Conservation (phyloP, 2,888 invertebrate species). For the Lithophane semibrunnea region DNA sequence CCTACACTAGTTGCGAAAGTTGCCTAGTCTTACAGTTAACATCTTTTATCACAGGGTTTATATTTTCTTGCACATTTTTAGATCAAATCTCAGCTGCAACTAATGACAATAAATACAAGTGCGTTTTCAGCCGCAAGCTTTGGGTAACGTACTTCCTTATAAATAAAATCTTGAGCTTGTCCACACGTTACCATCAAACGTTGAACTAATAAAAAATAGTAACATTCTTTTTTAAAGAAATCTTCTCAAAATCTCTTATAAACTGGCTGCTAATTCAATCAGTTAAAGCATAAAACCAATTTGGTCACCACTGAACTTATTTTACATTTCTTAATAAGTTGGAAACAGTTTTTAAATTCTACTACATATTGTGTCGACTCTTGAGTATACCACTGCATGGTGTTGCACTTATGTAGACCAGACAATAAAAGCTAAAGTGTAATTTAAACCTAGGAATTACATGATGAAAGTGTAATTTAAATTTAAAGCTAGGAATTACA, state of each 20-base stretch:
- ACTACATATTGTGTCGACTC: not conserved
- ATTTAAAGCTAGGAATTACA: not conserved
- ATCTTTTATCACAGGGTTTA: conserved; percentile 31
- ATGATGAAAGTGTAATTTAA: not conserved
- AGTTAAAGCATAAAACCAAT: not conserved
- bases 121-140: not conserved
- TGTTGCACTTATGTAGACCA: not conserved
- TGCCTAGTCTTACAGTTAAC: conserved; percentile 11
- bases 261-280: not conserved
- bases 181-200: not conserved
- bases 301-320: not conserved
- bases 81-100: conserved; percentile 11
- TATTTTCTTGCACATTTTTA: conserved; percentile 17
- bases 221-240: not conserved
- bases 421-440: not conserved
- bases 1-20: not conserved
- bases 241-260: not conserved
- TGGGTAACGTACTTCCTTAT: not conserved
- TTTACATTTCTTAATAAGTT: conserved; percentile 1
- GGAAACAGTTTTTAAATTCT: conserved; percentile 1
- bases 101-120: not conserved
- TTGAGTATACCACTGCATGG: not conserved
- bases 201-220: not conserved
- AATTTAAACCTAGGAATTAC: not conserved
- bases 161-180: conserved; percentile 13